Base-by-base conservation (phyloP, 35 echinoderm and acorn worm species). In the Hemicentrotus pulcherrimus region DNA sequence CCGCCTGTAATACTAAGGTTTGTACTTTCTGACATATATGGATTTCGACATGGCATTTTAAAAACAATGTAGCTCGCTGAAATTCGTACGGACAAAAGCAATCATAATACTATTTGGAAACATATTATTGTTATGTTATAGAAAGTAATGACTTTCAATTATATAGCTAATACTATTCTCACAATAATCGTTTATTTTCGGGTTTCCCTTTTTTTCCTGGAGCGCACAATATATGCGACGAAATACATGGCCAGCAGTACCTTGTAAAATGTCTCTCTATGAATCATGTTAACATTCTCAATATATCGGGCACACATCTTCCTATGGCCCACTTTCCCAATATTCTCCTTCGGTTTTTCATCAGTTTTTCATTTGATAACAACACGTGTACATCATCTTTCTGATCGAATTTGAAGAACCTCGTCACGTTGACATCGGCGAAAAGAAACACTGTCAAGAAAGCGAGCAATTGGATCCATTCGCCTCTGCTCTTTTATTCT, bases 401-500 rank as follows among this genome's bases (percentile, higher is more conserved):
- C 19, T 78, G 65, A 78, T n/a, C 50, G 1, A 11, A 55, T 13
- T 55, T 11, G 9, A 55, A 55, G 50, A 78, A 28, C 24, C 65
- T n/a, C 65, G 65, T n/a, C 65, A 78, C 65, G 28, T 28, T 28
- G 24, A 7, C 4, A 22, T 28, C 65, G 28, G 24, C 6, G n/a
- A 78, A 78, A 28, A 22, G 11, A 14, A 55, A 55, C 8, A 15
- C 32, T 22, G 46, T 95, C 95, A 95, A 24, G 95, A 95, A 18
- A 95, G 31, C 33, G 41, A 32, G 15, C 95, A 95, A 59, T 95
- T 95, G 22, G 86, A 86, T 47, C 87, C 88, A 86, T 95, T 95
- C 31, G 86, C 47, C 46, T 95, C 48, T 33, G 95, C 95, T 18
- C 46, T 32, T 46, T 95, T 95, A 45, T 95, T 95, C 32, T 86